Evolutionary conservation across 2,113 vertebrate species (phyloP).

Genomic region (Alligator mississippiensis): DNA sequence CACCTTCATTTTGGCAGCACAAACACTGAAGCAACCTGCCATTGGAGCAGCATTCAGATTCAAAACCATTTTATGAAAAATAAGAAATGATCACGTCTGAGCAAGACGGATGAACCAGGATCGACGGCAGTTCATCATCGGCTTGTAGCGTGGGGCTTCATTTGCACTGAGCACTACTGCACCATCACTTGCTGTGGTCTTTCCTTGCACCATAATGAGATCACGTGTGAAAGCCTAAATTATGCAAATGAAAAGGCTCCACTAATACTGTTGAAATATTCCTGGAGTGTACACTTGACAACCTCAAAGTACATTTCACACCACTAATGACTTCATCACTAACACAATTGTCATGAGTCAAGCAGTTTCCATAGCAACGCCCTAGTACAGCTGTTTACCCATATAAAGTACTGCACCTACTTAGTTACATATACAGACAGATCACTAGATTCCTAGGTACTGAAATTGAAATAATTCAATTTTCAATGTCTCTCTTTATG

Average conservation of each 20-base stretch:
- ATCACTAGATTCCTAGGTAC: constrained; percentile 88
- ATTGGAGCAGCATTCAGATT: constrained; percentile 9
- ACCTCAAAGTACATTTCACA: constrained; percentile 87
- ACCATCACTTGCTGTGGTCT: constrained; percentile 19
- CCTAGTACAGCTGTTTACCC: constrained; percentile 86
- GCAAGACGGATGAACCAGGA: background rate
- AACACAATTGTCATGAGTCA: constrained; percentile 86
- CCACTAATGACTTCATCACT: constrained; percentile 86
- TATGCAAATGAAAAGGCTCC: constrained; percentile 83
- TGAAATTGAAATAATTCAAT: constrained; percentile 90
- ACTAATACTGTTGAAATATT: constrained; percentile 85
- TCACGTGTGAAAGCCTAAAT: constrained; percentile 81
- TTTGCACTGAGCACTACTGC: background rate
- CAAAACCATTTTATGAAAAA: background rate
- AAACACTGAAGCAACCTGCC: constrained; percentile 9
- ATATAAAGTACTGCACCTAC: constrained; percentile 84
- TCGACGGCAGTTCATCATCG: constrained; percentile 4
- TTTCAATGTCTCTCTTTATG: constrained; percentile 86
- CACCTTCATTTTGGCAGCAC: constrained; percentile 1
- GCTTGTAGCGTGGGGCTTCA: constrained; percentile 17
- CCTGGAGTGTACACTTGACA: constrained; percentile 87
- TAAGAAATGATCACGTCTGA: too few relatives aligned
- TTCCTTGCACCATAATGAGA: constrained; percentile 70
- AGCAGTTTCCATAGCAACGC: constrained; percentile 85
- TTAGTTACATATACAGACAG: constrained; percentile 85